A percentile compares a stretch with the other conserved stretches of the same genome.
Conservation (phyloP, 2,113 vertebrate species). For the Phyllopteryx taeniolatus region DNA sequence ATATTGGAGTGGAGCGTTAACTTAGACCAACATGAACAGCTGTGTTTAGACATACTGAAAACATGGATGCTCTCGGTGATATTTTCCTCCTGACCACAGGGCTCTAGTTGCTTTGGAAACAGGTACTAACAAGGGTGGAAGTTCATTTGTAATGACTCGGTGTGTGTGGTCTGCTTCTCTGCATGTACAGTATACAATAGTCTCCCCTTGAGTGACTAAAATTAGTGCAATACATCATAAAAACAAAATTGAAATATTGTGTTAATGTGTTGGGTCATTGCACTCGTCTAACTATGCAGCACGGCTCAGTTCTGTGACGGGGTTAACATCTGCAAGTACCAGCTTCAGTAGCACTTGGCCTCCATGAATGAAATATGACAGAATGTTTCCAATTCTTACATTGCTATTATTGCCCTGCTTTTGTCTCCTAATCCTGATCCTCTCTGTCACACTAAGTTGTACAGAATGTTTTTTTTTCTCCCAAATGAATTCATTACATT, state of each 20-base stretch:
- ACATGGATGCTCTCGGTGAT: no score
- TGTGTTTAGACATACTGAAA: no score
- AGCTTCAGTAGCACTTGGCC: background rate
- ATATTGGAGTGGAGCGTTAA: no score
- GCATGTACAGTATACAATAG: background rate
- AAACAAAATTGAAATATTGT: no score
- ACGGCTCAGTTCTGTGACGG: background rate
- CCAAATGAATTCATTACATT: constrained; percentile 31
- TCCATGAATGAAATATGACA: background rate
- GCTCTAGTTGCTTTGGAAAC: background rate
- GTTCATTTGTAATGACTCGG: background rate
- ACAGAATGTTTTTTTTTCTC: background rate
- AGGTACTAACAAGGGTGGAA: background rate
- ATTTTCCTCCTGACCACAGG: background rate
- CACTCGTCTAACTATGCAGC: no score
- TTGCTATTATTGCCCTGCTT: background rate
- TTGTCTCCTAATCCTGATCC: constrained; percentile 15
- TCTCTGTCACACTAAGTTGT: constrained; percentile 12
- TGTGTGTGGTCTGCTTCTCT: background rate
- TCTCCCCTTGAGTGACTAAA: background rate
- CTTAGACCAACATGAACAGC: no score
- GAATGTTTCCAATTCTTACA: background rate
- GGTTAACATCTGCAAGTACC: background rate
- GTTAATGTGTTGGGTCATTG: no score
- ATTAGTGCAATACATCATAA: background rate